phyloP scores from a whole-genome alignment of 1,140 invertebrate species.

The Aporrectodea caliginosa region DNA sequence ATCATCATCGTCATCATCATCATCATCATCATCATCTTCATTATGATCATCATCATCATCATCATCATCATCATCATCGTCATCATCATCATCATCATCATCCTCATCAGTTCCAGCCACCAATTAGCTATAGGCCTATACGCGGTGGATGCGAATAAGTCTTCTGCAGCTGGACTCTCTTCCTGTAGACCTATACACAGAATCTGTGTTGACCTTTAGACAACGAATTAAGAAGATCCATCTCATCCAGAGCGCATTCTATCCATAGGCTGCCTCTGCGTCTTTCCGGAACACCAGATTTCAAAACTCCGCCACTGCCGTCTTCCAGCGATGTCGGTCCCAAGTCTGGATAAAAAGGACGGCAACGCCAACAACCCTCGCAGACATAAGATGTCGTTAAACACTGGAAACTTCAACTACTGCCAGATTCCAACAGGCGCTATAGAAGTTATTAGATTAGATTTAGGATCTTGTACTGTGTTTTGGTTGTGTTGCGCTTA shows the following conservation, averaged over 20 bases:
- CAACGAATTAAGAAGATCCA: no score
- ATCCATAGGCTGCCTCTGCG: no score
- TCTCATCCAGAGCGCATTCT: no score
- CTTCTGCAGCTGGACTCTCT: no score
- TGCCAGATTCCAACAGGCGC: neutral
- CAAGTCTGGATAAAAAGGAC: neutral
- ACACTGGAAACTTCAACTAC: neutral
- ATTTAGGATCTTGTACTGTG: neutral
- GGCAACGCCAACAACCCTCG: neutral
- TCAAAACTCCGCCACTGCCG: neutral
- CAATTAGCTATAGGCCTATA: no score
- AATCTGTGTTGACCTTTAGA: no score
- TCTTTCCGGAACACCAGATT: neutral
- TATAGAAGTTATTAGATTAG: neutral
- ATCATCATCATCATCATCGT: conserved; percentile 14
- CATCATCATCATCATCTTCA: neutral
- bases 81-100: conserved; percentile 14
- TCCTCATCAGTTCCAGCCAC: no score
- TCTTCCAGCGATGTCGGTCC: neutral
- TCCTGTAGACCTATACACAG: no score
- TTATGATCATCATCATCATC: neutral
- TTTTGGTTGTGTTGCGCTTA: neutral
- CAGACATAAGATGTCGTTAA: neutral
- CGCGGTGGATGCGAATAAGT: no score
- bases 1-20: conserved; percentile 3